A percentile compares a stretch with the other conserved stretches of the same genome.
Conservation (phyloP, 2,113 vertebrate species). For the Gasterosteus aculeatus region DNA sequence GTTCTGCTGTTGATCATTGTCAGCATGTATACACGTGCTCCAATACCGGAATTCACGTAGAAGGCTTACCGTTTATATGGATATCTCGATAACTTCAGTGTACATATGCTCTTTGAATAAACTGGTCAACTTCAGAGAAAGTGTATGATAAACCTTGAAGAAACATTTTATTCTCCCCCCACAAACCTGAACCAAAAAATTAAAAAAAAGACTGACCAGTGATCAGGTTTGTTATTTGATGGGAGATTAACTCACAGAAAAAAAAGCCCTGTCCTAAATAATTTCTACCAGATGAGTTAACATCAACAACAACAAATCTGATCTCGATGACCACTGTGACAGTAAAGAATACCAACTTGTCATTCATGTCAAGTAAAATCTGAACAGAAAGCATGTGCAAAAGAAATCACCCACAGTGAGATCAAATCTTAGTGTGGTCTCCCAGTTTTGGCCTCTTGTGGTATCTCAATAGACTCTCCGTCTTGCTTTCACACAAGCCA, state of each 20-base stretch:
- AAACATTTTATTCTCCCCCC: background rate
- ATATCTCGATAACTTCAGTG: background rate
- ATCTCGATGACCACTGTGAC: background rate
- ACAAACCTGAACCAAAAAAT: conserved; percentile 5
- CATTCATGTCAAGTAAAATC: conserved; percentile 37
- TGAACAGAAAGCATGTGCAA: conserved; percentile 44
- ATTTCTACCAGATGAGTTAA: conserved; percentile 38
- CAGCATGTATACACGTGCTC: conserved; percentile 40
- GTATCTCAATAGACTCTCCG: background rate
- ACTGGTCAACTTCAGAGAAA: background rate
- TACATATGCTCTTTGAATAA: background rate
- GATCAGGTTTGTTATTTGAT: conserved; percentile 1
- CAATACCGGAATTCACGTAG: conserved; percentile 1
- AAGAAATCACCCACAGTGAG: conserved; percentile 28
- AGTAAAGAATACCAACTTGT: conserved; percentile 15
- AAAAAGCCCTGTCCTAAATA: conserved; percentile 32
- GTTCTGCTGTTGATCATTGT: conserved; percentile 17
- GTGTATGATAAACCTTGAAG: background rate
- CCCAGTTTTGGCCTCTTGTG: conserved; percentile 25
- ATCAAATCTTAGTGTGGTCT: conserved; percentile 21
- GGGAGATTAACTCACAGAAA: conserved; percentile 18
- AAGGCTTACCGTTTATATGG: conserved; percentile 16
- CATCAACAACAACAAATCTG: conserved; percentile 23
- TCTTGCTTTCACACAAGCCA: background rate
- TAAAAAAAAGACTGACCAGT: background rate